Percentiles rank a stretch among this genome's conserved stretches.
phyloP scores from a whole-genome alignment of 2,113 vertebrate genomes.

The Cynopterus brachyotis region DNA sequence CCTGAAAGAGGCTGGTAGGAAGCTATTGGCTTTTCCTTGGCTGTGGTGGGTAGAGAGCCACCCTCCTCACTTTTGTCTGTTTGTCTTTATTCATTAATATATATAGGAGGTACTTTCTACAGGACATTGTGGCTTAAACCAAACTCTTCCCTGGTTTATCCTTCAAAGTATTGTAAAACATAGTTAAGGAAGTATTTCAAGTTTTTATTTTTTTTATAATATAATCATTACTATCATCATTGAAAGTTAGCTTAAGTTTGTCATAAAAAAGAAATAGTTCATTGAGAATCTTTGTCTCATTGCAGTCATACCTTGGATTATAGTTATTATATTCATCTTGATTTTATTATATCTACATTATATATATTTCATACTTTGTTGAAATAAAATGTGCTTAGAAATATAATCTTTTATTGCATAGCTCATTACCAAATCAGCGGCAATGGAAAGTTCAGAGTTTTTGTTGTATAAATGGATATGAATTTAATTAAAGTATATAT shows the following conservation, averaged over 20 bases:
- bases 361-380: background rate
- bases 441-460: background rate
- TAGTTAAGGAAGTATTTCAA: background rate
- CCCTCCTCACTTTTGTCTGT: background rate
- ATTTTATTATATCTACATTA: background rate
- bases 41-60: background rate
- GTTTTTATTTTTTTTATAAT: background rate
- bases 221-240: background rate
- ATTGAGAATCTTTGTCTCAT: background rate
- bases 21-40: background rate
- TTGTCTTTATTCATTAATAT: background rate
- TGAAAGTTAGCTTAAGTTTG: slow-evolving; percentile 19
- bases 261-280: background rate
- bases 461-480: background rate
- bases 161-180: background rate
- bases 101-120: background rate
- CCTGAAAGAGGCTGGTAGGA: background rate
- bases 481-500: background rate
- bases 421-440: background rate
- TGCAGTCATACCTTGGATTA: background rate
- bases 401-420: background rate
- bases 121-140: background rate
- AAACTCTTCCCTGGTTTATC: background rate
- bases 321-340: background rate
- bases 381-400: slow-evolving; percentile 5